Conservation (phyloP, 2,797 vertebrate species). For the Schizothorax lantsangensis region DNA sequence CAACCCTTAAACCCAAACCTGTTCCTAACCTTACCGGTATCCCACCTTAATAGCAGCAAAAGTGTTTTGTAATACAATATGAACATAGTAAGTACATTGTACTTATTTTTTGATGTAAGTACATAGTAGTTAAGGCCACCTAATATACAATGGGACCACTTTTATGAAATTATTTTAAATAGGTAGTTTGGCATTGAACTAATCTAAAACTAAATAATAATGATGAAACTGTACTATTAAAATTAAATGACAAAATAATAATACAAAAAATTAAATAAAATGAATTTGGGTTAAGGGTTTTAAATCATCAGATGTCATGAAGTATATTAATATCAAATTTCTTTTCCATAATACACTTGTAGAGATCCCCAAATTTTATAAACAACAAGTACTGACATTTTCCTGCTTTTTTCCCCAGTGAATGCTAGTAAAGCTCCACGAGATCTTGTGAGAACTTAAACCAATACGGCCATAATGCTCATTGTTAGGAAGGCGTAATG, state of each 20-base stretch:
- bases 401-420: slow-evolving; percentile 57
- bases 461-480: slow-evolving; percentile 82
- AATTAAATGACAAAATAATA: neutral
- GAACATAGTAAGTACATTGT: neutral
- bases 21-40: neutral
- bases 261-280: neutral
- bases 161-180: neutral
- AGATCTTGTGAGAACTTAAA: slow-evolving; percentile 82
- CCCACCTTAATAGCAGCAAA: neutral
- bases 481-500: slow-evolving; percentile 83
- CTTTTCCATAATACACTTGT: slow-evolving; percentile 44
- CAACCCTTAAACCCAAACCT: neutral
- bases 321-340: neutral
- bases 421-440: slow-evolving; percentile 71
- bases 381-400: slow-evolving; percentile 65
- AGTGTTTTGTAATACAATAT: neutral
- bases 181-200: neutral
- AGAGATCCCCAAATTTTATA: slow-evolving; percentile 55
- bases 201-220: neutral
- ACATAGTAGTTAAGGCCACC: neutral
- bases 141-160: neutral
- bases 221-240: neutral
- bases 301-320: neutral
- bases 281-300: neutral
- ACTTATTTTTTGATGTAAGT: neutral